phyloP scores from a whole-genome alignment of 2,113 vertebrate species.

The Ancistrus triradiatus region DNA sequence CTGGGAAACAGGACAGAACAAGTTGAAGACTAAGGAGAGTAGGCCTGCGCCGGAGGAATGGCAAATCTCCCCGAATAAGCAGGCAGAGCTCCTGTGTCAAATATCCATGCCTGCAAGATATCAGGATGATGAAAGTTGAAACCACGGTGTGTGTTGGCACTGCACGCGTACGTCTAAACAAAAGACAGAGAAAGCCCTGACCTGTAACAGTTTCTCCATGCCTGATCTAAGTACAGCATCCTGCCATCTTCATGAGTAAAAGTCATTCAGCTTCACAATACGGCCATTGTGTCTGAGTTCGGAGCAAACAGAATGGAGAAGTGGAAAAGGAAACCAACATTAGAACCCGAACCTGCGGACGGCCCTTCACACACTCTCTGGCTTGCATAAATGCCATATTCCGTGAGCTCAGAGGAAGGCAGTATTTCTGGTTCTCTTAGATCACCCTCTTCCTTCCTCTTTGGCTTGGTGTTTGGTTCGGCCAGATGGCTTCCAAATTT shows the following conservation, averaged over 20 bases:
- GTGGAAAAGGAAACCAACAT: background rate
- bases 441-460: constrained; percentile 17
- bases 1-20: background rate
- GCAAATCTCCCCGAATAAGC: background rate
- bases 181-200: background rate
- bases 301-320: background rate
- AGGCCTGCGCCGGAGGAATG: constrained; percentile 4
- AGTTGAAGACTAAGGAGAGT: no score
- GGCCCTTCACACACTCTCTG: constrained; percentile 1
- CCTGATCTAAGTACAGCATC: background rate
- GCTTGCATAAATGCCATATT: constrained; percentile 7
- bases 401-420: constrained; percentile 10
- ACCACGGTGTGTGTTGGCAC: background rate
- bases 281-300: constrained; percentile 30
- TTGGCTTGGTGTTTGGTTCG: constrained; percentile 1
- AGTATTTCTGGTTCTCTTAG: constrained; percentile 22
- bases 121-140: constrained; percentile 32
- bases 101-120: constrained; percentile 37
- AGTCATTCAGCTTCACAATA: constrained; percentile 34
- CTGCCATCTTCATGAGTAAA: constrained; percentile 7
- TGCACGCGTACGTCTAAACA: background rate
- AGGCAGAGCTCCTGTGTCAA: background rate
- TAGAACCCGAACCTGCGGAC: background rate
- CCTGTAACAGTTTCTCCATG: constrained; percentile 26
- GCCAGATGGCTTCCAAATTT: constrained; percentile 20